These are phyloP conservation scores for Zoanthus gigantus DNA, from an alignment of 92 coral and sea anemone species.

Conservation along the genomic window DNA sequence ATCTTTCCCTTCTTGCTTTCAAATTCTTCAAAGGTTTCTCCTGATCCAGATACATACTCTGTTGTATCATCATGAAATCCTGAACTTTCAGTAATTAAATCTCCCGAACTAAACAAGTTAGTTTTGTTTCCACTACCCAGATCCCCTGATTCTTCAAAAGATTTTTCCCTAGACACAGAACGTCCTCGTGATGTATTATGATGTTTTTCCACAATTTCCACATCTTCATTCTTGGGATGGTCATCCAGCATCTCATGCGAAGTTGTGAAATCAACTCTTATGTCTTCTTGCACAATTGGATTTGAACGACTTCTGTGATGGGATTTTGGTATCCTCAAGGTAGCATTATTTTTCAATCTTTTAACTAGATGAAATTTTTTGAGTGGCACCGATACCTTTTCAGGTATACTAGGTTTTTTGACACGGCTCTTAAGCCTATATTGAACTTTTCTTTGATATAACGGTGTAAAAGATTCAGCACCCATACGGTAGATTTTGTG, in stretches of 20 bases:
- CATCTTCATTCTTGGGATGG: not conserved
- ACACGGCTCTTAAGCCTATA: not conserved
- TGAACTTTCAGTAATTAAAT: not conserved
- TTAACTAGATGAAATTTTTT: not conserved
- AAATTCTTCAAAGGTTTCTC: not conserved
- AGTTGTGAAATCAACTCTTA: slow-evolving; percentile 37
- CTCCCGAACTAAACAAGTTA: too few relatives aligned
- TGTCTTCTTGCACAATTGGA: not conserved
- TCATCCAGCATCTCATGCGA: not conserved
- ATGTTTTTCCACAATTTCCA: not conserved
- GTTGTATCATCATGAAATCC: not conserved
- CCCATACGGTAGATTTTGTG: slow-evolving; percentile 34
- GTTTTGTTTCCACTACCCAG: too few relatives aligned
- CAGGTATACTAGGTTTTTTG: not conserved
- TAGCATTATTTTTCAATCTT: not conserved
- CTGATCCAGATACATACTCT: slow-evolving; percentile 6
- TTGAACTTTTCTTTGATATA: slow-evolving; percentile 9
- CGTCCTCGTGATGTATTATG: not conserved
- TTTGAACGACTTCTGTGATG: not conserved
- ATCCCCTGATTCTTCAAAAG: not conserved
- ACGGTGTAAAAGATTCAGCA: slow-evolving; percentile 32
- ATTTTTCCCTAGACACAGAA: not conserved
- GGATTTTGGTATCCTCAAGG: slow-evolving; percentile 16
- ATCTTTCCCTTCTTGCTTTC: not conserved
- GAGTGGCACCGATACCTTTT: not conserved